phyloP scores from a whole-genome alignment of 2,113 vertebrate species.

The Pithys albifrons region DNA sequence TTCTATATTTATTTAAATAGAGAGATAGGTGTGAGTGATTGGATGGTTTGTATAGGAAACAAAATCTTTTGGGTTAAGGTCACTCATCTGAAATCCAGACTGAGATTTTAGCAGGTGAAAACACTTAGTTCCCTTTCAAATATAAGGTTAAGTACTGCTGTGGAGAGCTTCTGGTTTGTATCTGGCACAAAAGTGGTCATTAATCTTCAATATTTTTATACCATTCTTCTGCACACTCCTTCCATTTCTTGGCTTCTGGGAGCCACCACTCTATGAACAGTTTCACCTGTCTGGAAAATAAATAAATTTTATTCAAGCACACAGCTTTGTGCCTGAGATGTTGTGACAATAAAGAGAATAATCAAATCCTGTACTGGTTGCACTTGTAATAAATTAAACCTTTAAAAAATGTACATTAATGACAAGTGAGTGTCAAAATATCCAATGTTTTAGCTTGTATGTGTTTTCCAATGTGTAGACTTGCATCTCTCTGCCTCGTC shows the following conservation, averaged over 20 bases:
- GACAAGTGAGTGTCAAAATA: background rate
- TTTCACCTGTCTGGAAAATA: slow-evolving; percentile 6
- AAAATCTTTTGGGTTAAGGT: background rate
- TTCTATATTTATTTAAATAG: slow-evolving; percentile 54
- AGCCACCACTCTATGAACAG: background rate
- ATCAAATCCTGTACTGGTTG: background rate
- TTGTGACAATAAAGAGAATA: background rate
- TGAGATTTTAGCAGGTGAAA: slow-evolving; percentile 57
- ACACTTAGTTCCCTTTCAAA: slow-evolving; percentile 62
- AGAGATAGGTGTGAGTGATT: slow-evolving; percentile 19
- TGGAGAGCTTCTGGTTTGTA: slow-evolving; percentile 66
- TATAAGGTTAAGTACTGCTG: slow-evolving; percentile 44
- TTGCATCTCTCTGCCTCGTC: background rate
- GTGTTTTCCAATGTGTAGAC: background rate
- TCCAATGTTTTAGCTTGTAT: fast-evolving
- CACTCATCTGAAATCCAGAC: slow-evolving; percentile 47
- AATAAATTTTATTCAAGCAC: background rate
- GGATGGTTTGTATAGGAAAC: slow-evolving; percentile 16
- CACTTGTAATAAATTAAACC: background rate
- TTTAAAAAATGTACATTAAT: background rate
- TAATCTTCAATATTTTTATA: slow-evolving; percentile 61
- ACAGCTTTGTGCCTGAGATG: background rate
- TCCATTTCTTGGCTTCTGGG: slow-evolving; percentile 19
- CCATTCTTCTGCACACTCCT: background rate
- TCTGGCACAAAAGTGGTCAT: slow-evolving; percentile 52